Conservation (phyloP, 2,888 invertebrate species). For the Cephus rjabovi region DNA sequence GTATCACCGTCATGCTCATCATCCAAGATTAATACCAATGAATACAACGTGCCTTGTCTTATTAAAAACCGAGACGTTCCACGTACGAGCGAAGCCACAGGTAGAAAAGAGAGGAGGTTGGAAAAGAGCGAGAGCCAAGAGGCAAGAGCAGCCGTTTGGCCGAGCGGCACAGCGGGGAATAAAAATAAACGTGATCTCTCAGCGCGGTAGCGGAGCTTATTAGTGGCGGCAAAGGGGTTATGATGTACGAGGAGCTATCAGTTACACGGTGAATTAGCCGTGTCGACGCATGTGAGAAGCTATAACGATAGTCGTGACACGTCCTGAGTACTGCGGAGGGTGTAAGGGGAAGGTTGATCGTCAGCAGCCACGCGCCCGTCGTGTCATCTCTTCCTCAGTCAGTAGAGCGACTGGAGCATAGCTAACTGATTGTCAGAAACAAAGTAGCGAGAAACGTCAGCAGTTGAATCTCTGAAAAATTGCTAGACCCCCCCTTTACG, state of each 20-base stretch:
- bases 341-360: too few relatives aligned
- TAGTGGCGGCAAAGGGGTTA: slow-evolving; percentile 48
- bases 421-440: not conserved
- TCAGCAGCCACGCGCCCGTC: too few relatives aligned
- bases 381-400: too few relatives aligned
- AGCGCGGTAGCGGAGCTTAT: slow-evolving; percentile 22
- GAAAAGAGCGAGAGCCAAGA: not conserved
- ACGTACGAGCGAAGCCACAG: not conserved
- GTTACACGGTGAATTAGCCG: slow-evolving; percentile 53
- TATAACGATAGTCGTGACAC: too few relatives aligned
- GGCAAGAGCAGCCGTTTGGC: slow-evolving; percentile 12
- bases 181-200: not conserved
- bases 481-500: not conserved
- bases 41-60: not conserved
- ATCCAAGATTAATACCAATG: not conserved
- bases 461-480: not conserved
- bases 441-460: not conserved
- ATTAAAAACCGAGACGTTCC: not conserved
- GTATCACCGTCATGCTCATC: not conserved
- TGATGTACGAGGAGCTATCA: slow-evolving; percentile 45
- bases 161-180: slow-evolving; percentile 24
- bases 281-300: slow-evolving; percentile 41
- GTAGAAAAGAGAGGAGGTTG: not conserved
- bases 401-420: too few relatives aligned
- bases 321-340: too few relatives aligned